A percentile compares a stretch with the other conserved stretches of the same genome.
Conservation (phyloP, 2,797 vertebrate species). For the Cuniculus paca region DNA sequence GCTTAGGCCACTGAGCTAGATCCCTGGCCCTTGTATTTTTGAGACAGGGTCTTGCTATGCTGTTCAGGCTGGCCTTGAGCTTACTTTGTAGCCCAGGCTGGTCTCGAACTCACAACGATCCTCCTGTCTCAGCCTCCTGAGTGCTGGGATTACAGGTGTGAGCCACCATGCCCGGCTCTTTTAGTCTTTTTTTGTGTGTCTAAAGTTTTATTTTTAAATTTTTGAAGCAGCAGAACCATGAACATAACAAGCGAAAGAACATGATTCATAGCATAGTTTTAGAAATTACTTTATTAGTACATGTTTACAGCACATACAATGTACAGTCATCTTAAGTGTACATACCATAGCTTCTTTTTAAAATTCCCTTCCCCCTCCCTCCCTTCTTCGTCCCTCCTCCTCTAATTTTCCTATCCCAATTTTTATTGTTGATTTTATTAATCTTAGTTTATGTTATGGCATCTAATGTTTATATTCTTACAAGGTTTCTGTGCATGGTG, state of each 20-base stretch:
- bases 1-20: no score
- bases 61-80: no score
- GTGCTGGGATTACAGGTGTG: no score
- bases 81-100: no score
- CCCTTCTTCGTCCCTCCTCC: neutral
- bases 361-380: neutral
- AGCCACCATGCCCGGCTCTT: no score
- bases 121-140: no score
- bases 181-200: neutral
- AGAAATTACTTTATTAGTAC: conserved; percentile 2
- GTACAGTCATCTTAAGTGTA: neutral
- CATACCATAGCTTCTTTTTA: neutral
- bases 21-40: no score
- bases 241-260: conserved; percentile 5
- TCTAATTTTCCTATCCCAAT: neutral
- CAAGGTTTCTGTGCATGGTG: neutral
- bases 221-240: conserved; percentile 28
- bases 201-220: conserved; percentile 11
- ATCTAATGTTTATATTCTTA: neutral
- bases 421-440: neutral
- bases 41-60: no score
- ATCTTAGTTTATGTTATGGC: neutral
- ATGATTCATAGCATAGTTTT: neutral
- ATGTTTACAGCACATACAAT: neutral
- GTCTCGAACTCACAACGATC: no score